Conservation (phyloP, 1,140 invertebrate species). For the Drosophila erecta region DNA sequence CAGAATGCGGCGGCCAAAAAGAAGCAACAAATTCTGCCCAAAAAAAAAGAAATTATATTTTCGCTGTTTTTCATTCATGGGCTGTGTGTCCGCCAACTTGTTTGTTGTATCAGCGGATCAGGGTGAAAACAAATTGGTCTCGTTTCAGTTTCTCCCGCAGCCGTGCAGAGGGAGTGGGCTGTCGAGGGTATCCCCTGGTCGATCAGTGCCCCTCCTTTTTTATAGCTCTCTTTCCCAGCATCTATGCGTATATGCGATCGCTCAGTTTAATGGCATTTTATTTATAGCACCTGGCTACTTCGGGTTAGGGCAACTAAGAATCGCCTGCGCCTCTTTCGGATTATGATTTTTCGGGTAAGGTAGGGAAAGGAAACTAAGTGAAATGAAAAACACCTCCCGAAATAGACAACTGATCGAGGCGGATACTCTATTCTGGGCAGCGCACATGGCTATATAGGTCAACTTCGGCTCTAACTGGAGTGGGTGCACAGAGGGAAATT, state of each 20-base stretch:
- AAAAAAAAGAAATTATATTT: slow-evolving; percentile 16
- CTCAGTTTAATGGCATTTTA: slow-evolving; percentile 54
- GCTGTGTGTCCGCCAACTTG: slow-evolving; percentile 6
- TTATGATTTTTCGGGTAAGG: slow-evolving; percentile 61
- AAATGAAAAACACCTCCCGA: slow-evolving; percentile 53
- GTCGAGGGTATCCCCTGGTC: slow-evolving; percentile 13
- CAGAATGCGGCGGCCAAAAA: slow-evolving; percentile 23
- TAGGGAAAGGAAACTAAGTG: slow-evolving; percentile 24
- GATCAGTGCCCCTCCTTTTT: neutral
- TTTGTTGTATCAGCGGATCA: slow-evolving; percentile 22
- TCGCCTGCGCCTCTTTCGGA: slow-evolving; percentile 48
- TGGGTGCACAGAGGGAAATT: neutral
- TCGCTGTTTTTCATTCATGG: slow-evolving; percentile 63
- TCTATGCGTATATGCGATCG: slow-evolving; percentile 55
- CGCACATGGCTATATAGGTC: slow-evolving; percentile 16
- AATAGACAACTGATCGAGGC: slow-evolving; percentile 54
- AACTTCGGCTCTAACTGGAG: slow-evolving; percentile 9
- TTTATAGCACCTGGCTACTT: slow-evolving; percentile 63
- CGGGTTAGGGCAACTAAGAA: slow-evolving; percentile 66
- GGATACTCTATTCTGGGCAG: slow-evolving; percentile 56
- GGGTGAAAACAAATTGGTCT: slow-evolving; percentile 26
- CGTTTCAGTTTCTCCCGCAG: slow-evolving; percentile 3
- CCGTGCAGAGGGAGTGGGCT: neutral
- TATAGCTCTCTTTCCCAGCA: slow-evolving; percentile 1
- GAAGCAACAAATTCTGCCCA: slow-evolving; percentile 9